Conservation (phyloP, 2,888 invertebrate genomes). For the Chrysomela aeneicollis region DNA sequence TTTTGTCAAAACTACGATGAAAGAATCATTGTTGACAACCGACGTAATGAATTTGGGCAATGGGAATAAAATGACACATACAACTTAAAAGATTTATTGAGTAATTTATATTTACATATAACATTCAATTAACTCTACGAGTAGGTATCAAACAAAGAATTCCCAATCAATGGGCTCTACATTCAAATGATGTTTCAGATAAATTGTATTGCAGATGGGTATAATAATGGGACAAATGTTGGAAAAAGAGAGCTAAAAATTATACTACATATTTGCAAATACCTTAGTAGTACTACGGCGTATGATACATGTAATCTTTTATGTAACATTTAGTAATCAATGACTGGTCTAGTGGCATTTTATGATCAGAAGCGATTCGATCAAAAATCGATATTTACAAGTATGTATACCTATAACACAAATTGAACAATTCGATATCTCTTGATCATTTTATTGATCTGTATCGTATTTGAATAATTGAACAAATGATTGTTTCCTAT, state of each 20-base stretch:
- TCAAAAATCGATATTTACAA: not conserved
- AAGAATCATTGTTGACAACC: too few species aligned
- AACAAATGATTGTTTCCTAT: not conserved
- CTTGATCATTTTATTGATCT: not conserved
- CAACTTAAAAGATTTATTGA: slow-evolving; percentile 55
- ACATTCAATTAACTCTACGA: slow-evolving; percentile 50
- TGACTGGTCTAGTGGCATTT: slow-evolving; percentile 29
- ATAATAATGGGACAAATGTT: slow-evolving; percentile 19
- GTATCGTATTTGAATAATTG: not conserved
- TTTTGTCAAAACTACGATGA: too few species aligned
- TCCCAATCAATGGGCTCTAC: not conserved
- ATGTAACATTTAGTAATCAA: slow-evolving; percentile 31
- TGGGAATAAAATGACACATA: slow-evolving; percentile 38
- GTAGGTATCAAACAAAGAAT: slow-evolving; percentile 46
- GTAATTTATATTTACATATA: slow-evolving; percentile 54
- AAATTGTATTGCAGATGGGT: not conserved
- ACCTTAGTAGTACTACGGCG: not conserved
- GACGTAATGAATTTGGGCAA: not conserved
- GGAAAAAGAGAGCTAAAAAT: slow-evolving; percentile 37
- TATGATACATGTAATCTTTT: slow-evolving; percentile 29
- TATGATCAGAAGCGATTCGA: slow-evolving; percentile 30
- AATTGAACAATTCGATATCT: not conserved
- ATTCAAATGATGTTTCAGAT: not conserved
- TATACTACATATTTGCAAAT: slow-evolving; percentile 33
- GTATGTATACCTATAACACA: not conserved